Evolutionary conservation across 2,888 invertebrate species (phyloP), one percentile per base, ranked within the genome.

Genomic region (Lissonota sp.): DNA sequence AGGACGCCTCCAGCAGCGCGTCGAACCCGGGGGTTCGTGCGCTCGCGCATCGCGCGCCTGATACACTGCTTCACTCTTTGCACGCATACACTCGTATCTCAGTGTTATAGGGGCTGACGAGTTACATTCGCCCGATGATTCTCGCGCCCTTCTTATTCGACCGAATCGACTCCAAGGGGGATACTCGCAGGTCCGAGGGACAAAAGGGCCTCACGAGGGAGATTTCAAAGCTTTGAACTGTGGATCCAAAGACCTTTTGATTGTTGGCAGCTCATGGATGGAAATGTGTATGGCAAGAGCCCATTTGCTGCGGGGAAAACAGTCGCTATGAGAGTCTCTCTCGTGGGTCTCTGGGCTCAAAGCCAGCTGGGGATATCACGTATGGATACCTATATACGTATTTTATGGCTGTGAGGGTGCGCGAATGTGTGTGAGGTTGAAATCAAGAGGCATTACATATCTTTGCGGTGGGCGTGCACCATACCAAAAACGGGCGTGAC

Each of bases 391-490:
- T 51, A 51, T 51, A 51, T 12, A 12, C 6, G 51, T n/a, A n/a
- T 51, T 8, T 44, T 44, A 44, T 53, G 14, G 5, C 53, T 6
- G 10, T 10, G 53, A 53, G 53, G 12, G 53, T 6, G 12, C 12
- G 53, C 5, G 16, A 12, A 26, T n/a, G 37, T 10, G 26, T 44
- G 44, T 58, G 51, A 26, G 60, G 16, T 16, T 12, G 57, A 66
- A 39, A 42, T 6, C 71, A 40, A 66, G 70, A 69, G 72, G 76
- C 76, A 76, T 64, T 57, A 64, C 58, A 42, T 46, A 67, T 67
- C 49, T 66, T 8, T n/a, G n/a, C 16, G 57, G 64, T 78, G 64
- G 82, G 80, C 82, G 80, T 70, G 40, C 40, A 64, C 72, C 42
- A 40, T 46, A 6, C 6, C 10, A n/a, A 14, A 49, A 63, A 55